Conservation (phyloP, 2,797 vertebrate species). For the Gymnopithys bicolor region DNA sequence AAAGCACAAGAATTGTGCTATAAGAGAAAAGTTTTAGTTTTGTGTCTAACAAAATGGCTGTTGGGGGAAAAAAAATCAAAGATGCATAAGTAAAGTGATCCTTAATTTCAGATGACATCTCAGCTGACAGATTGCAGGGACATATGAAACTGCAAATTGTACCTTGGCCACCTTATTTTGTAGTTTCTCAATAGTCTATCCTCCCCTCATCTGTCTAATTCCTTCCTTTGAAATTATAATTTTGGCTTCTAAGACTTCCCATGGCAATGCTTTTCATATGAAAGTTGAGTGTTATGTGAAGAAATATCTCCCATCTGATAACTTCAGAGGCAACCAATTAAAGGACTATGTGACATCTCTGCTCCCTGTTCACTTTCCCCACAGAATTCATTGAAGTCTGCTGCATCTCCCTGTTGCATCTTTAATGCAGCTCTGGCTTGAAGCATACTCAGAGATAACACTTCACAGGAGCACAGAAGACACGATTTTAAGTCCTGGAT, state of each 20-base stretch:
- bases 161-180: neutral
- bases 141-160: neutral
- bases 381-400: neutral
- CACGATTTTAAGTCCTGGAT: conserved; percentile 22
- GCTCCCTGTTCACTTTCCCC: neutral
- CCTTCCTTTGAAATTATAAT: conserved; percentile 5
- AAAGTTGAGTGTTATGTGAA: neutral
- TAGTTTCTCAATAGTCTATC: neutral
- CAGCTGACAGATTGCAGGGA: neutral
- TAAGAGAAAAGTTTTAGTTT: neutral
- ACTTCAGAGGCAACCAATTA: conserved; percentile 12
- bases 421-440: conserved; percentile 22
- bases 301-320: neutral
- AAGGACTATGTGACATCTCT: neutral
- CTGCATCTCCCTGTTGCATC: conserved; percentile 32
- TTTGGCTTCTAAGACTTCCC: neutral
- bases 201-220: neutral
- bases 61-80: neutral
- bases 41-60: neutral
- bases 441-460: conserved; percentile 1
- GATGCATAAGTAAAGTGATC: neutral
- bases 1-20: neutral
- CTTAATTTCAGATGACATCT: neutral
- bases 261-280: neutral
- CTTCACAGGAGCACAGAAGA: conserved; percentile 38